Conservation (phyloP, 2,888 invertebrate species). For the Thymelicus acteon region DNA sequence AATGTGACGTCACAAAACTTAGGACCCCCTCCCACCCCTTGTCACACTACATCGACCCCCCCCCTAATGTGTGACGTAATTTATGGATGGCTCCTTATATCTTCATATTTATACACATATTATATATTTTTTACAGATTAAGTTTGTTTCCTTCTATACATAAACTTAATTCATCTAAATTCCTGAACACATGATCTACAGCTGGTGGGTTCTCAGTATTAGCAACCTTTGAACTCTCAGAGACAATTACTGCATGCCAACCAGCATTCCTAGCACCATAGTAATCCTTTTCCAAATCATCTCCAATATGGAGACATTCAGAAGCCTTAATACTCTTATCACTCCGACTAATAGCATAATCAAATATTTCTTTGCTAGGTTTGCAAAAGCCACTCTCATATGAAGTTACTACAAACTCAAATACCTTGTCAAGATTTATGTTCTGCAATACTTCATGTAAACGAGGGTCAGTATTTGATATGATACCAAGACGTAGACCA, state of each 20-base stretch:
- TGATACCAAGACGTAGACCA: slow-evolving; percentile 87
- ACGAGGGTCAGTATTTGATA: slow-evolving; percentile 96
- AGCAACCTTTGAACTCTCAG: slow-evolving; percentile 40
- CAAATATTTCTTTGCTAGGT: slow-evolving; percentile 90
- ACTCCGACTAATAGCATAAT: slow-evolving; percentile 82
- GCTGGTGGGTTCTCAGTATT: slow-evolving; percentile 48
- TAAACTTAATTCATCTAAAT: slow-evolving; percentile 57
- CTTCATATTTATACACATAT: slow-evolving; percentile 20
- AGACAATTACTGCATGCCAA: slow-evolving; percentile 87
- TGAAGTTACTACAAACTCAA: slow-evolving; percentile 92
- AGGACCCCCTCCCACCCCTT: too few species aligned
- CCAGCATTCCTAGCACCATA: slow-evolving; percentile 89
- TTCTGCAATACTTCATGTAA: slow-evolving; percentile 88
- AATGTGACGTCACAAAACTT: too few species aligned
- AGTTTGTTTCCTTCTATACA: slow-evolving; percentile 53
- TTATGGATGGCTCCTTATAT: too few species aligned
- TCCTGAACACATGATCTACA: slow-evolving; percentile 58
- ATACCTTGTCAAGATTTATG: slow-evolving; percentile 87
- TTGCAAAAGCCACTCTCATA: slow-evolving; percentile 90
- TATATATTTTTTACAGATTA: slow-evolving; percentile 45
- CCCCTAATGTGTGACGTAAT: too few species aligned
- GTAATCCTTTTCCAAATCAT: slow-evolving; percentile 91
- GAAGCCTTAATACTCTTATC: slow-evolving; percentile 73
- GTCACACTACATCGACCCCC: too few species aligned
- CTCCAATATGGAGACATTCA: slow-evolving; percentile 93